Evolutionary conservation across 2,797 vertebrate species (phyloP).

Genomic region (Triplophysa yarkandensis): DNA sequence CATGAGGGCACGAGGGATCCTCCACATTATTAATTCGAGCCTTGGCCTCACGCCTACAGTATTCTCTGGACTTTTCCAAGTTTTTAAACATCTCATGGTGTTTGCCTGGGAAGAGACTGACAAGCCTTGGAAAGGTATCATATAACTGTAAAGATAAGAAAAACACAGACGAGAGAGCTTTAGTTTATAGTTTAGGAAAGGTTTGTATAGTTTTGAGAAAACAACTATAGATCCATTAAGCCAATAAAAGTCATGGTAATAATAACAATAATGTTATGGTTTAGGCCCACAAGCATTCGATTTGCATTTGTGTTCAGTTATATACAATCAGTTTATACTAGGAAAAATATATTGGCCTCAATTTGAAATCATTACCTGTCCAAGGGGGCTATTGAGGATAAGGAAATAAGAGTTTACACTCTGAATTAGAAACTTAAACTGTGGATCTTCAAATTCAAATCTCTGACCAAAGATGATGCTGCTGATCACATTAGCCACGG

Average conservation of each 20-base stretch:
- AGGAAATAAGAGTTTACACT: slow-evolving; percentile 58
- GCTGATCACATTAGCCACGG: slow-evolving; percentile 68
- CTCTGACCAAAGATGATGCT: slow-evolving; percentile 70
- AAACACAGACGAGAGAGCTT: too few species aligned
- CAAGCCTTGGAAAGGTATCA: slow-evolving; percentile 54
- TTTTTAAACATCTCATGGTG: slow-evolving; percentile 42
- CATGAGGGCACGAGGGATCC: slow-evolving; percentile 40
- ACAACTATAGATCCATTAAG: too few species aligned
- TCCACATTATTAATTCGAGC: slow-evolving; percentile 31
- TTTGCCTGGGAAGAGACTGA: slow-evolving; percentile 49
- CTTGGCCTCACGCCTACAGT: slow-evolving; percentile 42
- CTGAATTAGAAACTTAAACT: slow-evolving; percentile 61
- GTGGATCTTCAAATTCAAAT: slow-evolving; percentile 64
- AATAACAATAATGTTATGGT: too few species aligned
- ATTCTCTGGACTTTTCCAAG: slow-evolving; percentile 26
- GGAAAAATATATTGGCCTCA: neutral
- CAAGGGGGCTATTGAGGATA: slow-evolving; percentile 49
- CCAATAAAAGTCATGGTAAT: too few species aligned
- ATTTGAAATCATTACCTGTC: slow-evolving; percentile 43
- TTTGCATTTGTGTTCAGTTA: neutral
- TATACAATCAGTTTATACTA: neutral
- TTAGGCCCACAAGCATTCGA: too few species aligned
- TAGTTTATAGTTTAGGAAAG: too few species aligned
- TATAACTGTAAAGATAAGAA: slow-evolving; percentile 46
- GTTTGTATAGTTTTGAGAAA: too few species aligned